phyloP scores from a whole-genome alignment of 92 coral and sea anemone species.

The Bergia sp. region DNA sequence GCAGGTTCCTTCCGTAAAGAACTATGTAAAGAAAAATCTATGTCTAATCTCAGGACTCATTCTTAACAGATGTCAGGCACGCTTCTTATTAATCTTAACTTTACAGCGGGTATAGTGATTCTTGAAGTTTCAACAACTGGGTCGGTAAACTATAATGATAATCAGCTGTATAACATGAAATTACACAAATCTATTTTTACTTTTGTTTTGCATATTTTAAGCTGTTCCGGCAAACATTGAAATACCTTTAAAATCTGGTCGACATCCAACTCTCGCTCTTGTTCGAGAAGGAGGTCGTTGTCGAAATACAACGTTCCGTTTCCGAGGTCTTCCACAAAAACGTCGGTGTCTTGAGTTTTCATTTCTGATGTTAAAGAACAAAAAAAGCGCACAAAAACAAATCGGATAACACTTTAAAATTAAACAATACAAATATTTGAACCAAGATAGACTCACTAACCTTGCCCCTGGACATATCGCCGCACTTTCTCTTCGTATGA shows the following conservation, averaged over 20 bases:
- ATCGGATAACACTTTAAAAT: neutral
- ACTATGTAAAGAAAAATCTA: neutral
- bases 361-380: neutral
- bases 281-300: slow-evolving; percentile 15
- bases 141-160: neutral
- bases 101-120: neutral
- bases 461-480: slow-evolving; percentile 20
- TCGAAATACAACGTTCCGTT: slow-evolving; percentile 9
- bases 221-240: neutral
- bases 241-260: slow-evolving; percentile 25
- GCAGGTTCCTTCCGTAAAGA: neutral
- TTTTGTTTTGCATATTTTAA: too few species aligned
- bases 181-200: neutral
- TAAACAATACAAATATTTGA: neutral
- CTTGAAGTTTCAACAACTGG: neutral
- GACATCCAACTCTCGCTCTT: slow-evolving; percentile 24
- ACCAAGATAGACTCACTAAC: neutral
- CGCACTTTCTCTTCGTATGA: slow-evolving; percentile 17
- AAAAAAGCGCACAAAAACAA: neutral
- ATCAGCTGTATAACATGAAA: too few species aligned
- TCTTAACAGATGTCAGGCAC: neutral
- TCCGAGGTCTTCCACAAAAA: neutral
- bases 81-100: neutral
- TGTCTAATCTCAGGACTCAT: neutral
- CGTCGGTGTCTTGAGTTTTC: neutral